Conservation (phyloP, 2,113 vertebrate genomes). For the Pontoporia blainvillei region DNA sequence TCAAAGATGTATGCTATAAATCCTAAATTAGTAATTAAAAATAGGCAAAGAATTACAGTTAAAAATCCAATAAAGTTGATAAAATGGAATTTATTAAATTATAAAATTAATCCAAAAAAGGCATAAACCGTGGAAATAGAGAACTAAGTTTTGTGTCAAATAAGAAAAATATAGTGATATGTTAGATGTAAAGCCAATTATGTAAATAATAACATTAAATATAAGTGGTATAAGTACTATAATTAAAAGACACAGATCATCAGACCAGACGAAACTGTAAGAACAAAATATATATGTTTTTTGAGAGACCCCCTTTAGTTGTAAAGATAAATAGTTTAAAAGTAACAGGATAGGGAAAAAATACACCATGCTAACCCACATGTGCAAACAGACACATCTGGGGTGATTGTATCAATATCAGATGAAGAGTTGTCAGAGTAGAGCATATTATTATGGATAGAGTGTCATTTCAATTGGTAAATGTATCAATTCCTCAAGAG, state of each 20-base stretch:
- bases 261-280: not conserved
- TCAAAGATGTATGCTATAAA: not conserved
- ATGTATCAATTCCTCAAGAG: not conserved
- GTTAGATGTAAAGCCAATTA: not conserved
- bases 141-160: not conserved
- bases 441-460: not conserved
- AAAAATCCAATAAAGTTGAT: not conserved
- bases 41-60: not conserved
- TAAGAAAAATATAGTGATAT: not conserved
- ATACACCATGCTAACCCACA: not conserved
- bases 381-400: not conserved
- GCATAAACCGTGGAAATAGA: not conserved
- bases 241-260: not conserved
- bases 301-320: not conserved
- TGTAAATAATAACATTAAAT: not conserved
- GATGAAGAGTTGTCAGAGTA: not conserved
- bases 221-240: not conserved
- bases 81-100: not conserved
- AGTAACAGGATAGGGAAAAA: not conserved
- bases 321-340: not conserved
- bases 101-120: not conserved
- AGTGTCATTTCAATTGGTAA: not conserved
- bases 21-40: not conserved
- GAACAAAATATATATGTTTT: not conserved
- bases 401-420: not conserved